phyloP scores from a whole-genome alignment of 2,113 vertebrate genomes.

The Neofelis nebulosa region DNA sequence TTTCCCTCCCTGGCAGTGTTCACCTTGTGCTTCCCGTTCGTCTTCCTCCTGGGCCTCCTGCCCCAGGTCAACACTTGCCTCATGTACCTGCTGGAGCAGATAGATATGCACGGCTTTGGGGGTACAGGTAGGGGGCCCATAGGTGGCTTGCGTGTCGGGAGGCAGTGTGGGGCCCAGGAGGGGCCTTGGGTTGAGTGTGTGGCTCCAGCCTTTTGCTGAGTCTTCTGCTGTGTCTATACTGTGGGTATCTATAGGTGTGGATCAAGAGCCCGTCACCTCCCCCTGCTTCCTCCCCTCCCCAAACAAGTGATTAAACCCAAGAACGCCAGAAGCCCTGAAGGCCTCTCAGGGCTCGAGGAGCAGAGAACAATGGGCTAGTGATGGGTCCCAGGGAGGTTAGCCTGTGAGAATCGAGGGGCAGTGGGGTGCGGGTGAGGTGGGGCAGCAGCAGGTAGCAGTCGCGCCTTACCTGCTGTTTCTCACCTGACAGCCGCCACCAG shows the following conservation, averaged over 20 bases:
- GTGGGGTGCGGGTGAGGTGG: rapidly evolving
- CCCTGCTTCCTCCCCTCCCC: rapidly evolving
- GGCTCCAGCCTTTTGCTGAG: not conserved
- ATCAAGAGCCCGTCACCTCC: not conserved
- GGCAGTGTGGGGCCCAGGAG: not conserved
- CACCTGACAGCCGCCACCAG: slow-evolving; percentile 89
- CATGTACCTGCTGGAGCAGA: slow-evolving; percentile 95
- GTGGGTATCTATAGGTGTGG: too few relatives aligned
- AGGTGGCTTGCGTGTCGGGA: not conserved
- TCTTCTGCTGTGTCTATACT: rapidly evolving
- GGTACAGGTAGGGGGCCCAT: slow-evolving; percentile 87
- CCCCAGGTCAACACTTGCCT: slow-evolving; percentile 95
- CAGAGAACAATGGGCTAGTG: not conserved
- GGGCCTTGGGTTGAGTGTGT: not conserved
- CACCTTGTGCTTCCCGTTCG: slow-evolving; percentile 91
- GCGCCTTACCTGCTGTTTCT: not conserved
- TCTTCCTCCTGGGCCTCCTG: slow-evolving; percentile 94
- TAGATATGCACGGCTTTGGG: slow-evolving; percentile 94
- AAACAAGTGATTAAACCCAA: not conserved
- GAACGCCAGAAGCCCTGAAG: not conserved
- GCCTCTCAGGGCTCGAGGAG: not conserved
- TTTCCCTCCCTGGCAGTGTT: slow-evolving; percentile 85
- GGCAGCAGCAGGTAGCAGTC: too few relatives aligned
- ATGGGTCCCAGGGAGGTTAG: not conserved
- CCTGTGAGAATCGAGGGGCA: not conserved